A percentile compares a stretch with the other conserved stretches of the same genome.
Conservation (phyloP, 2,113 vertebrate species). For the Sardina pilchardus region DNA sequence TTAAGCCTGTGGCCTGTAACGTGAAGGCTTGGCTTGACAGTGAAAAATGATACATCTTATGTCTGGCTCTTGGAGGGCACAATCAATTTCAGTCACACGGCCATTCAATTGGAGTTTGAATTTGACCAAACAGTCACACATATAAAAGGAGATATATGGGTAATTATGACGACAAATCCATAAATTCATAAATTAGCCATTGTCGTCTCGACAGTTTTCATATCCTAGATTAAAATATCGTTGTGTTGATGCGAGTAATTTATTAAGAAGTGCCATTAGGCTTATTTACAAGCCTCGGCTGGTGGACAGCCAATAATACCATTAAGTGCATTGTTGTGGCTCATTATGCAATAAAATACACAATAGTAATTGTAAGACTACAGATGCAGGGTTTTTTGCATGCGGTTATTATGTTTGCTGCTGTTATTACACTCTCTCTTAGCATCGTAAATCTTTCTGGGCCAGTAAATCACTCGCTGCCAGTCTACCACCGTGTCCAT, state of each 20-base stretch:
- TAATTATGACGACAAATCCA: constrained; percentile 76
- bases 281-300: constrained; percentile 73
- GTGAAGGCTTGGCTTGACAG: neutral
- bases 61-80: neutral
- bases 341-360: constrained; percentile 71
- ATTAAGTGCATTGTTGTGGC: constrained; percentile 73
- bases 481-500: constrained; percentile 46
- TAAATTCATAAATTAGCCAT: constrained; percentile 77
- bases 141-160: constrained; percentile 70
- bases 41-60: constrained; percentile 11
- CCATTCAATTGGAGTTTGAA: neutral
- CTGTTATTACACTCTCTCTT: constrained; percentile 68
- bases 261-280: constrained; percentile 70
- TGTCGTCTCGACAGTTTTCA: constrained; percentile 77
- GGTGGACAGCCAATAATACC: constrained; percentile 71
- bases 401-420: constrained; percentile 65
- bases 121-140: constrained; percentile 4
- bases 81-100: neutral
- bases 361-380: constrained; percentile 73
- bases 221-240: constrained; percentile 77
- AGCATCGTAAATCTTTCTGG: constrained; percentile 36
- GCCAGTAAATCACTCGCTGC: constrained; percentile 62
- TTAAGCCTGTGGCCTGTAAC: neutral
- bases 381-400: constrained; percentile 66
- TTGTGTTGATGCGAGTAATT: constrained; percentile 73